Conservation (phyloP, 2,888 invertebrate species). For the Sphaerolaimus hirsutus region DNA sequence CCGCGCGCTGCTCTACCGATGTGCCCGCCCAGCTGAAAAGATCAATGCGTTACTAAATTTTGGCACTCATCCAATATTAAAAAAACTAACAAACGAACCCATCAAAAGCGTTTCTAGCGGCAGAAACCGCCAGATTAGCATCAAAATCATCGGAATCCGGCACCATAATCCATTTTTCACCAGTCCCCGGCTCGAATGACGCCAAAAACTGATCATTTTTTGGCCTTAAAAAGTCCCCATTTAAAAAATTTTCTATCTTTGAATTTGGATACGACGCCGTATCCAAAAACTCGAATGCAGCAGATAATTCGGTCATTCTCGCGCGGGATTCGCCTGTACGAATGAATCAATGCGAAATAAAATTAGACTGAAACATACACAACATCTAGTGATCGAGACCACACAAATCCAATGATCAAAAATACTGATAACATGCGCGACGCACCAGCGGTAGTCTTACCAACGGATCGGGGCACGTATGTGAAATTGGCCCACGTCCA, state of each 20-base stretch:
- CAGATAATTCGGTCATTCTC: background rate
- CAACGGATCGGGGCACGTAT: too few species aligned
- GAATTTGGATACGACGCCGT: too few species aligned
- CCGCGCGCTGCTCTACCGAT: constrained; percentile 26
- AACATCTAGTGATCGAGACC: too few species aligned
- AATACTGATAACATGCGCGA: too few species aligned
- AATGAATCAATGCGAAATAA: background rate
- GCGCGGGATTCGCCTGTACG: background rate
- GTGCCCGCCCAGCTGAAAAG: constrained; percentile 31
- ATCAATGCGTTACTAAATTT: background rate
- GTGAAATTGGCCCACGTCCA: too few species aligned
- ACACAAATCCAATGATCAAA: too few species aligned
- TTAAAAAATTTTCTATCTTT: too few species aligned
- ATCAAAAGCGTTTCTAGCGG: constrained; percentile 31
- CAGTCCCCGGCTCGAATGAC: constrained; percentile 30
- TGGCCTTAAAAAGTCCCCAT: too few species aligned
- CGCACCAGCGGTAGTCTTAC: too few species aligned
- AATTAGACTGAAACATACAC: background rate
- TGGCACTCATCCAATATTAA: background rate
- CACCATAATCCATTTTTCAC: constrained; percentile 28
- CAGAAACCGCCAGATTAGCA: constrained; percentile 26
- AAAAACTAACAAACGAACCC: constrained; percentile 18
- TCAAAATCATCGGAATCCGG: constrained; percentile 29
- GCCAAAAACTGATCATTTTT: too few species aligned
- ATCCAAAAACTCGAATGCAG: too few species aligned